Conservation (phyloP, 2,113 vertebrate species). For the Cavia aperea region DNA sequence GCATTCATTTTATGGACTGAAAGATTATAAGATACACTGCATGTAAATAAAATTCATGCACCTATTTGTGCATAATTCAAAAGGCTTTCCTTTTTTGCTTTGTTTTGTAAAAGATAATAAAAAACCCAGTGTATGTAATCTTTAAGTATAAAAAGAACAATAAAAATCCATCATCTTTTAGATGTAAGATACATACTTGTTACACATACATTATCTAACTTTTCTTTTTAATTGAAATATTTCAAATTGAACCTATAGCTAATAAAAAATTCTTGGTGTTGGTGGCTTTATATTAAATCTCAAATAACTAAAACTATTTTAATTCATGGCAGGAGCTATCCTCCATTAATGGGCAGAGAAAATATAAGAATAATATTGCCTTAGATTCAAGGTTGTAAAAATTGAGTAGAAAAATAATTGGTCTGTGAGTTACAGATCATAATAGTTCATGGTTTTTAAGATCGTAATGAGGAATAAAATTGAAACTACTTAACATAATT, state of each 20-base stretch:
- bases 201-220: neutral
- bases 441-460: neutral
- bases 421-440: neutral
- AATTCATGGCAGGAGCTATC: slow-evolving; percentile 52
- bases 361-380: slow-evolving; percentile 50
- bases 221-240: neutral
- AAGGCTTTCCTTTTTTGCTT: neutral
- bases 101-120: slow-evolving; percentile 51
- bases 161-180: neutral
- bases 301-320: slow-evolving; percentile 51
- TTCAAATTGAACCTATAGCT: neutral
- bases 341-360: slow-evolving; percentile 33
- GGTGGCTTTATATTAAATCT: neutral
- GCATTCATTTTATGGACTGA: neutral
- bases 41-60: neutral
- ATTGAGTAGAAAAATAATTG: neutral
- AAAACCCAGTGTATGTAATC: neutral
- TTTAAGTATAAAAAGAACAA: neutral
- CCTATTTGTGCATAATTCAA: neutral
- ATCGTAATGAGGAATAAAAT: neutral
- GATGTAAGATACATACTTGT: neutral
- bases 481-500: neutral
- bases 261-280: slow-evolving; percentile 23
- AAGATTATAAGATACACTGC: neutral
- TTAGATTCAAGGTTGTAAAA: slow-evolving; percentile 42